A percentile compares a stretch with the other conserved stretches of the same genome.
Conservation (phyloP, 1,140 invertebrate species). For the Caenorhabditis inopinata region DNA sequence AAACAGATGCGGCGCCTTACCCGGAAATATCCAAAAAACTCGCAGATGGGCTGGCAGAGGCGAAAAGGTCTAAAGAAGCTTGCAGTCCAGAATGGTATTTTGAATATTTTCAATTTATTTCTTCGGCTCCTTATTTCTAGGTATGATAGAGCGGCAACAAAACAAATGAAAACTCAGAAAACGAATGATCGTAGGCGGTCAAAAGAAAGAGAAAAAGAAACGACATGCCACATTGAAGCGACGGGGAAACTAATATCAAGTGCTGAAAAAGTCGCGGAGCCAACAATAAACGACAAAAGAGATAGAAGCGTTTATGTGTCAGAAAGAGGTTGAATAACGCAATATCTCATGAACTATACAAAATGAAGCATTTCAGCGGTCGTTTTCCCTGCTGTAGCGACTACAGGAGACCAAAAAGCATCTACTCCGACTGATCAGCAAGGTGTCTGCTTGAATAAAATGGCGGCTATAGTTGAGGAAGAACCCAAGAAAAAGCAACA, state of each 20-base stretch:
- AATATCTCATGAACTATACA: background rate
- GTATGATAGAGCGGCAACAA: background rate
- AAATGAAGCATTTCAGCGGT: background rate
- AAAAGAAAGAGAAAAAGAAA: background rate
- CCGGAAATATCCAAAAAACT: background rate
- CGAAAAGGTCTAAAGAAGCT: background rate
- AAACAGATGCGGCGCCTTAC: background rate
- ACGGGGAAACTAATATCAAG: background rate
- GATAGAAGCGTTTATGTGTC: background rate
- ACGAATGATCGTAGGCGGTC: background rate
- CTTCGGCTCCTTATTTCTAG: background rate
- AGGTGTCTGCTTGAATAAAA: background rate
- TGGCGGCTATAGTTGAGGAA: background rate
- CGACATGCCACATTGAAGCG: too few relatives aligned
- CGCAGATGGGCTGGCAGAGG: background rate
- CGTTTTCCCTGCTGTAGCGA: background rate
- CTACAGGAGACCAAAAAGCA: background rate
- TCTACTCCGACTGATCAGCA: background rate
- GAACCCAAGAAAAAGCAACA: background rate
- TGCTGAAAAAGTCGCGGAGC: background rate
- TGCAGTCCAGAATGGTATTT: constrained; percentile 1
- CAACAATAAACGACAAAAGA: background rate
- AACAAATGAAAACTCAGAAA: background rate
- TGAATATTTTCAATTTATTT: too few relatives aligned
- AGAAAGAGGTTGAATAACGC: background rate